phyloP scores from a whole-genome alignment of 2,888 invertebrate species.

The Schizaphis graminum region DNA sequence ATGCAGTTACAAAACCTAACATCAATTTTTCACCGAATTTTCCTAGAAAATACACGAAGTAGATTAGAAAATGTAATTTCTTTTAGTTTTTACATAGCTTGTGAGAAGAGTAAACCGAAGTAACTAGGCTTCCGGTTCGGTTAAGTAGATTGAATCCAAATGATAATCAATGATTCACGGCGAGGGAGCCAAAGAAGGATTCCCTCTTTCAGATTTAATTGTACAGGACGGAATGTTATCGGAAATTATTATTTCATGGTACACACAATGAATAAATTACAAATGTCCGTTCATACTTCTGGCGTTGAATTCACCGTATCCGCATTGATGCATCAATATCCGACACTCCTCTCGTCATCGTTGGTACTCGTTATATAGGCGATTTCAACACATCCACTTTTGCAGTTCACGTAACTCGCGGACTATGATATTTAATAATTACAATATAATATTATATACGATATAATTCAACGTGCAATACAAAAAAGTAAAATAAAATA shows the following conservation, averaged over 20 bases:
- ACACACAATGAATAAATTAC: constrained; percentile 52
- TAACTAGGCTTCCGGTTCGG: constrained; percentile 13
- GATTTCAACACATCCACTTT: neutral
- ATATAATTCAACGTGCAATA: neutral
- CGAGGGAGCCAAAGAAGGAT: neutral
- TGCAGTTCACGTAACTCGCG: neutral
- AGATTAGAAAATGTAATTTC: constrained; percentile 35
- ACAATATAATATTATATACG: neutral
- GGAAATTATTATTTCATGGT: constrained; percentile 54
- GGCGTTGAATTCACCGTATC: constrained; percentile 31
- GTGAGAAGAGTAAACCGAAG: neutral
- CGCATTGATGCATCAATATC: constrained; percentile 32
- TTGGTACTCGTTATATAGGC: neutral
- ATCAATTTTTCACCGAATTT: constrained; percentile 22
- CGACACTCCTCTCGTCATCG: neutral
- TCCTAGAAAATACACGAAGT: neutral
- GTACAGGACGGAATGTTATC: constrained; percentile 28
- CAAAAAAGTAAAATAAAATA: neutral
- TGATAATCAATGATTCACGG: constrained; percentile 48
- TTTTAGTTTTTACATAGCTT: neutral
- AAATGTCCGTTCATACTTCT: constrained; percentile 48
- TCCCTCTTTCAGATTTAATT: constrained; percentile 42
- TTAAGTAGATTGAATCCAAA: constrained; percentile 46
- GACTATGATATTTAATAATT: neutral
- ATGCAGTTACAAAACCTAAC: neutral